These are phyloP conservation scores for Amphiprion clarkii DNA, from an alignment of 2,797 vertebrate genomes.

Conservation along the genomic window DNA sequence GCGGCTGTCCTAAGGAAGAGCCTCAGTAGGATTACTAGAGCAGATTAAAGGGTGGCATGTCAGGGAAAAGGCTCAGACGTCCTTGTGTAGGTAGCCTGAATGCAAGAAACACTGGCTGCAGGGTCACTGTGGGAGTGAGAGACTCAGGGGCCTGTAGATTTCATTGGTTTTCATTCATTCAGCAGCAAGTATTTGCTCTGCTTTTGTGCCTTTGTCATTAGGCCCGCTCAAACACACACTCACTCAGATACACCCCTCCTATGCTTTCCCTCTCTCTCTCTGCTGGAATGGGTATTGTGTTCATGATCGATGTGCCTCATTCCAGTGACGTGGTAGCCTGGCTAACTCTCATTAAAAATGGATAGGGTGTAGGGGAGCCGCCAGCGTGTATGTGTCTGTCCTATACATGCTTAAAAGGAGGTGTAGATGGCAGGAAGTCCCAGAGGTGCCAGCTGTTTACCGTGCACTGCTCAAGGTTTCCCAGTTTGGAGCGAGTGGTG, in stretches of 20 bases:
- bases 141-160: conserved; percentile 41
- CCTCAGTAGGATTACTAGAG: conserved; percentile 56
- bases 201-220: conserved; percentile 70
- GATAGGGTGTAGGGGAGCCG: conserved; percentile 75
- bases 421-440: conserved; percentile 85
- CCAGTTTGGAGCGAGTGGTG: conserved; percentile 52
- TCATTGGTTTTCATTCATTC: conserved; percentile 64
- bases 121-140: conserved; percentile 44
- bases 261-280: conserved; percentile 43
- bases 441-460: conserved; percentile 85
- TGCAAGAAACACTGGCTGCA: conserved; percentile 40
- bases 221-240: conserved; percentile 31
- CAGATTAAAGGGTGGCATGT: conserved; percentile 57
- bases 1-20: conserved; percentile 35
- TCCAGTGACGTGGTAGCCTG: conserved; percentile 89
- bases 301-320: conserved; percentile 94
- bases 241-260: conserved; percentile 26
- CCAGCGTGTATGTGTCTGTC: conserved; percentile 35
- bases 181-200: conserved; percentile 67
- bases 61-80: conserved; percentile 17
- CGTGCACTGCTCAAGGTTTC: conserved; percentile 71
- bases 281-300: conserved; percentile 79
- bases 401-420: conserved; percentile 62
- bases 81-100: conserved; percentile 36
- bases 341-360: conserved; percentile 94